Evolutionary conservation across 2,888 invertebrate genomes (phyloP).

Genomic region (Coelopa pilipes): DNA sequence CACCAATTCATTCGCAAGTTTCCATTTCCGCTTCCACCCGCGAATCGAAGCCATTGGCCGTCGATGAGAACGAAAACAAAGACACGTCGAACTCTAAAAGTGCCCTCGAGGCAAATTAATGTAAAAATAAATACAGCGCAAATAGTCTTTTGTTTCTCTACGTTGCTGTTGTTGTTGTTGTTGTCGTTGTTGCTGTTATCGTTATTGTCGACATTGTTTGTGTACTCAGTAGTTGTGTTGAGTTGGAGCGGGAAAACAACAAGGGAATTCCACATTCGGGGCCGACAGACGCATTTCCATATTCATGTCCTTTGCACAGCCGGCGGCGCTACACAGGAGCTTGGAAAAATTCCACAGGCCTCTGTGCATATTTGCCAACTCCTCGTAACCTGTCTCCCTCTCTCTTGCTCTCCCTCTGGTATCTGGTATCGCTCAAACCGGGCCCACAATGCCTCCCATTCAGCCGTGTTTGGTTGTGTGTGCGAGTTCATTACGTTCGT

Average conservation of each 20-base stretch:
- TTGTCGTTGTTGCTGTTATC: neutral
- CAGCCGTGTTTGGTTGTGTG: neutral
- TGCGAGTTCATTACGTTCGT: neutral
- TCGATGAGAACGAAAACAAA: too few relatives aligned
- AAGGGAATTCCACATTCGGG: neutral
- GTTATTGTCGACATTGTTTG: too few relatives aligned
- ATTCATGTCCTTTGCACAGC: neutral
- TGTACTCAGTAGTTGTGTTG: neutral
- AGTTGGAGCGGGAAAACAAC: neutral
- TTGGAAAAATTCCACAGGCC: slow-evolving; percentile 8
- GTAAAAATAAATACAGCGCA: neutral
- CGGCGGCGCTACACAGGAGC: slow-evolving; percentile 2
- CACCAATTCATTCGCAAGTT: too few relatives aligned
- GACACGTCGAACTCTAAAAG: neutral
- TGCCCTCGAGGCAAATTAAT: neutral
- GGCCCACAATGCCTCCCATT: neutral
- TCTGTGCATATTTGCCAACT: slow-evolving; percentile 13
- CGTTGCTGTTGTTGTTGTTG: neutral
- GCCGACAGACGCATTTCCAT: too few relatives aligned
- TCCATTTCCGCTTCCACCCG: too few relatives aligned
- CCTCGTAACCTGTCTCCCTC: neutral
- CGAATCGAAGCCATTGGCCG: too few relatives aligned
- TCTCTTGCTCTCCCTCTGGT: too few relatives aligned
- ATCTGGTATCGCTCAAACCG: too few relatives aligned
- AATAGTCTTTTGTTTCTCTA: neutral